Conservation (phyloP, 2,113 vertebrate species). For the Pionites leucogaster region DNA sequence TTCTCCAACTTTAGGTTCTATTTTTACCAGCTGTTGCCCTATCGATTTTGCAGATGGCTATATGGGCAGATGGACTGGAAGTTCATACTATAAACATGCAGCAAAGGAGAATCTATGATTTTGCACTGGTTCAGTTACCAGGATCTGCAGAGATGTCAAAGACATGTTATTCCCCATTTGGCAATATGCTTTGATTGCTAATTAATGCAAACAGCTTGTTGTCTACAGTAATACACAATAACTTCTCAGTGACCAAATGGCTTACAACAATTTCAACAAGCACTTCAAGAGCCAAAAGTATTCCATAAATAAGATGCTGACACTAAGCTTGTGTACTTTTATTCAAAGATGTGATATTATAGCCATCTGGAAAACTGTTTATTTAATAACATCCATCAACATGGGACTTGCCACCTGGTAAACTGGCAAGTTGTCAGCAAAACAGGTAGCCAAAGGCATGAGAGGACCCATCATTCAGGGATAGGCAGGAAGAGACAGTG, state of each 20-base stretch:
- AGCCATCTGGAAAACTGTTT: conserved; percentile 44
- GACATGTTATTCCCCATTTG: conserved; percentile 61
- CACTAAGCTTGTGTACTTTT: conserved; percentile 46
- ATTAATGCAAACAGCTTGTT: conserved; percentile 76
- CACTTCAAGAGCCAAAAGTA: conserved; percentile 60
- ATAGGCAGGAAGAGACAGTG: not conserved
- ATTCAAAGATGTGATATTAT: conserved; percentile 53
- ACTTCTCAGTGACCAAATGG: conserved; percentile 70
- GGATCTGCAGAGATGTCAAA: conserved; percentile 66
- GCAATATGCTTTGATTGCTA: conserved; percentile 71
- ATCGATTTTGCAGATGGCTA: conserved; percentile 25
- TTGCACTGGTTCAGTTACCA: conserved; percentile 44
- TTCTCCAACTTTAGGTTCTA: not conserved
- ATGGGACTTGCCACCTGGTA: not conserved
- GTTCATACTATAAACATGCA: not conserved
- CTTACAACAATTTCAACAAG: conserved; percentile 63
- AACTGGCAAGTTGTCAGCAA: not conserved
- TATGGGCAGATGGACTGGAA: conserved; percentile 18
- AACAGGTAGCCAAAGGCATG: conserved; percentile 21
- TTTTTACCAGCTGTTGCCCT: conserved; percentile 25
- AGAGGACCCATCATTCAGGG: not conserved
- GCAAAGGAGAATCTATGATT: conserved; percentile 28
- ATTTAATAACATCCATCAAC: conserved; percentile 13
- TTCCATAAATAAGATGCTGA: conserved; percentile 62
- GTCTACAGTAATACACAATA: conserved; percentile 66